Evolutionary conservation across 2,113 vertebrate genomes (phyloP).

Genomic region (Hippopotamus amphibius): DNA sequence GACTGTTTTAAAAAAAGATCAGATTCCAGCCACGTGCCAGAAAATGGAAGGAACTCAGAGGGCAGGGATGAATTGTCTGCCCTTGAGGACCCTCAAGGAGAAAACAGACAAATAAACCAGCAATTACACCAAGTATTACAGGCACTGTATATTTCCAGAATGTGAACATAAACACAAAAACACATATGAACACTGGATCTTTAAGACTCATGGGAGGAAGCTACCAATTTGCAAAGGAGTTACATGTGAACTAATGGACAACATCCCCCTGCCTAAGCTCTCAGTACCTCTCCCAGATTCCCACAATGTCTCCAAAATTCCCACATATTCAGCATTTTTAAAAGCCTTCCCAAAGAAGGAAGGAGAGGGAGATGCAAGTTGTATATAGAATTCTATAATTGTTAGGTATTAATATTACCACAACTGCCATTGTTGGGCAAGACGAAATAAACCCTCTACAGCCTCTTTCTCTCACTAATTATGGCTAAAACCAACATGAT

Average conservation of each 20-base stretch:
- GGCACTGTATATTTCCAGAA: background rate
- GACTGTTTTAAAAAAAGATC: background rate
- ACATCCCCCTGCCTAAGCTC: background rate
- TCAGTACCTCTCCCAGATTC: background rate
- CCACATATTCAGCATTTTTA: background rate
- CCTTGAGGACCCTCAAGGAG: background rate
- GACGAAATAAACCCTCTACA: background rate
- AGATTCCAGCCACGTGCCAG: background rate
- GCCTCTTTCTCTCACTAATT: background rate
- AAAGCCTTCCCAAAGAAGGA: background rate
- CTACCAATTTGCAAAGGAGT: background rate
- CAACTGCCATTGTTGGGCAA: background rate
- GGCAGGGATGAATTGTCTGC: background rate
- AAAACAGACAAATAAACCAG: background rate
- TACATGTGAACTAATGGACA: background rate
- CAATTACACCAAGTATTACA: background rate
- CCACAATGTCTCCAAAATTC: background rate
- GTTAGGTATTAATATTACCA: background rate
- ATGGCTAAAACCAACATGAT: background rate
- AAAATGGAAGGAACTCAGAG: background rate
- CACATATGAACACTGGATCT: background rate
- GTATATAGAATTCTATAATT: background rate
- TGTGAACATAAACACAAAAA: background rate
- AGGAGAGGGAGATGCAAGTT: background rate
- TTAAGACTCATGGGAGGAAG: background rate